A percentile compares a stretch with the other conserved stretches of the same genome.
phyloP scores from a whole-genome alignment of 2,797 vertebrate genomes.

The Phataginus tetradactyla region DNA sequence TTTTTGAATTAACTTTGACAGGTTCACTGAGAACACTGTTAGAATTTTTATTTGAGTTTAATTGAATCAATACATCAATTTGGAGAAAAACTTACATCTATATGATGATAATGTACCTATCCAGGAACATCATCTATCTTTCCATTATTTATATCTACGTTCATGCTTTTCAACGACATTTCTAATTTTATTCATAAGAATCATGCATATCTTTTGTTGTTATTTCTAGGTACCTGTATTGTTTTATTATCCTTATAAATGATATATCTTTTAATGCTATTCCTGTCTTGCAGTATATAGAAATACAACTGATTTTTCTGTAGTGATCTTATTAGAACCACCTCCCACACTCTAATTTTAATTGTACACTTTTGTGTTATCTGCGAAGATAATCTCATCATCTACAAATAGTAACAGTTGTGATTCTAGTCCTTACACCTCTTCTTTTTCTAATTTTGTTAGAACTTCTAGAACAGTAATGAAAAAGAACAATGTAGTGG shows the following conservation, averaged over 20 bases:
- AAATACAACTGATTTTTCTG: not conserved
- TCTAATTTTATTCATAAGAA: not conserved
- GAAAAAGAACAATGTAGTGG: not conserved
- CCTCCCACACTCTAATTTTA: not conserved
- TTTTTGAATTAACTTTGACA: conserved; percentile 2
- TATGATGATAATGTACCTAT: not conserved
- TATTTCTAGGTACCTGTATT: not conserved
- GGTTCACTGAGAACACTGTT: not conserved
- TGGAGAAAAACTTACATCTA: not conserved
- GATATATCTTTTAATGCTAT: not conserved
- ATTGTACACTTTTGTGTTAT: not conserved
- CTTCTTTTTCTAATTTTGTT: not conserved
- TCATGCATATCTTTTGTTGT: not conserved
- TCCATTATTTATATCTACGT: not conserved
- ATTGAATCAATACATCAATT: not conserved
- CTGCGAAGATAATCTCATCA: not conserved
- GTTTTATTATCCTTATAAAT: not conserved
- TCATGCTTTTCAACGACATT: conserved; percentile 14
- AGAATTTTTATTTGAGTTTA: conserved; percentile 15
- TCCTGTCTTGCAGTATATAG: not conserved
- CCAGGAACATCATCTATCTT: not conserved
- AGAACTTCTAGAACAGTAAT: not conserved
- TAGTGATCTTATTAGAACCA: not conserved
- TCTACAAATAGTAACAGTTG: not conserved
- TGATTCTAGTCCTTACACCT: not conserved